phyloP scores from a whole-genome alignment of 1,140 invertebrate species.

The Ooceraea biroi region DNA sequence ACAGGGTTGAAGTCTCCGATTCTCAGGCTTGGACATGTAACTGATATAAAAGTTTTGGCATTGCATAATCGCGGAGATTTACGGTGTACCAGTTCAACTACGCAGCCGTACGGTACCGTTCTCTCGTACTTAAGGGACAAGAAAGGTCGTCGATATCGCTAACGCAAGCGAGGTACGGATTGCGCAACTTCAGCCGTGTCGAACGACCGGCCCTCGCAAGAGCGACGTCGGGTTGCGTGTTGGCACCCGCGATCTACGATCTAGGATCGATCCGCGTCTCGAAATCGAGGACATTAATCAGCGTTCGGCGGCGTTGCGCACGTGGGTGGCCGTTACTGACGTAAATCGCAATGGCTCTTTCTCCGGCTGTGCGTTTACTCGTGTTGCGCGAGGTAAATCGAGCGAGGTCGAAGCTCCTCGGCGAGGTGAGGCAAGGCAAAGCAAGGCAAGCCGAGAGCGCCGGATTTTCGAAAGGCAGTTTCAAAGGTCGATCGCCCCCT shows the following conservation, averaged over 20 bases:
- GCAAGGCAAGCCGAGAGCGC: conserved; percentile 34
- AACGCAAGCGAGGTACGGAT: conserved; percentile 49
- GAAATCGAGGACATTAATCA: conserved; percentile 77
- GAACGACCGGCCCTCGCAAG: conserved; percentile 59
- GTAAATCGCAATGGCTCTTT: conserved; percentile 72
- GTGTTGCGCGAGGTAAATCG: conserved; percentile 60
- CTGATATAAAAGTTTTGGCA: background rate
- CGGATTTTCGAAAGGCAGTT: conserved; percentile 72
- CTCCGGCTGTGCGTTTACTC: conserved; percentile 54
- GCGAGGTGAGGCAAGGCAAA: conserved; percentile 2
- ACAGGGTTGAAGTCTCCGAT: background rate
- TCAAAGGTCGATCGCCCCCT: conserved; percentile 72
- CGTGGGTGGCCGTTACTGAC: conserved; percentile 74
- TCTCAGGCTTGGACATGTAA: background rate
- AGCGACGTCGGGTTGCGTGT: conserved; percentile 66
- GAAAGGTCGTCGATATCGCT: conserved; percentile 62
- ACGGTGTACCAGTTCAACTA: background rate
- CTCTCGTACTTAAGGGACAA: conserved; percentile 55
- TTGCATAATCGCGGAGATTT: conserved; percentile 11
- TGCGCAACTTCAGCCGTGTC: conserved; percentile 67
- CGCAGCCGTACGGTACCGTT: conserved; percentile 16
- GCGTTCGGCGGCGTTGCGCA: conserved; percentile 65
- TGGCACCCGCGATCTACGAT: conserved; percentile 71
- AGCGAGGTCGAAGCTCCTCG: conserved; percentile 70
- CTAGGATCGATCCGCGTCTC: conserved; percentile 63